Evolutionary conservation across 2,113 vertebrate species (phyloP).

Genomic region (Takifugu flavidus): DNA sequence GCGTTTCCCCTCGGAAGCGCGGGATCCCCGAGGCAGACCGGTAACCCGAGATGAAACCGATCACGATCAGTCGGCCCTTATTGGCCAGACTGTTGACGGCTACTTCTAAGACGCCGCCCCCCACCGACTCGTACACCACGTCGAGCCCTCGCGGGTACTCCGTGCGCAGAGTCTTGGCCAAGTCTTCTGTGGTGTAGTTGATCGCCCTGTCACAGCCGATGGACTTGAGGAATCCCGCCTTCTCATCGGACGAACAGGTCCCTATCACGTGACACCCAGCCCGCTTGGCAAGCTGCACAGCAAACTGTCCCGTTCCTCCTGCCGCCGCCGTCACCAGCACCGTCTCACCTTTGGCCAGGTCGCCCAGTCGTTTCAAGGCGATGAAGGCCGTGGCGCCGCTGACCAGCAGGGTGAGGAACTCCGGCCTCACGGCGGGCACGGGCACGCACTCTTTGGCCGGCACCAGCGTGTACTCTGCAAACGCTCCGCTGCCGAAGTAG

Average conservation of each 20-base stretch:
- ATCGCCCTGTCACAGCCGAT: slow-evolving; percentile 86
- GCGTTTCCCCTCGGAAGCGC: slow-evolving; percentile 69
- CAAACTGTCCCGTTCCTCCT: slow-evolving; percentile 90
- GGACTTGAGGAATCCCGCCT: slow-evolving; percentile 85
- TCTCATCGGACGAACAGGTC: slow-evolving; percentile 87
- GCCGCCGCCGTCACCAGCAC: slow-evolving; percentile 89
- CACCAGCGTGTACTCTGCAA: slow-evolving; percentile 87
- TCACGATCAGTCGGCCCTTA: slow-evolving; percentile 84
- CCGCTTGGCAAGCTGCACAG: slow-evolving; percentile 86
- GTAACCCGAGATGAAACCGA: slow-evolving; percentile 90
- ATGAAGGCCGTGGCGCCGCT: slow-evolving; percentile 87
- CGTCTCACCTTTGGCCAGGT: slow-evolving; percentile 79
- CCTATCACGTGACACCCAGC: slow-evolving; percentile 90
- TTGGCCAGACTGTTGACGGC: slow-evolving; percentile 80
- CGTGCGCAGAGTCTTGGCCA: slow-evolving; percentile 73
- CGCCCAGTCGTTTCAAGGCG: slow-evolving; percentile 83
- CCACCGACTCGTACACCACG: slow-evolving; percentile 89
- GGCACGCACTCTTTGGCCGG: slow-evolving; percentile 73
- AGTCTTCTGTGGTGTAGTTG: slow-evolving; percentile 82
- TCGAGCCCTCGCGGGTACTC: slow-evolving; percentile 85
- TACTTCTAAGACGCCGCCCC: slow-evolving; percentile 83
- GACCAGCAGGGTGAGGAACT: slow-evolving; percentile 83
- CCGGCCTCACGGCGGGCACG: slow-evolving; percentile 78
- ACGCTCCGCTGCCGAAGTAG: slow-evolving; percentile 80
- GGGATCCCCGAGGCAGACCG: slow-evolving; percentile 79